These are phyloP conservation scores for Anas platyrhynchos DNA, from an alignment of 2,113 vertebrate species.

Conservation along the genomic window DNA sequence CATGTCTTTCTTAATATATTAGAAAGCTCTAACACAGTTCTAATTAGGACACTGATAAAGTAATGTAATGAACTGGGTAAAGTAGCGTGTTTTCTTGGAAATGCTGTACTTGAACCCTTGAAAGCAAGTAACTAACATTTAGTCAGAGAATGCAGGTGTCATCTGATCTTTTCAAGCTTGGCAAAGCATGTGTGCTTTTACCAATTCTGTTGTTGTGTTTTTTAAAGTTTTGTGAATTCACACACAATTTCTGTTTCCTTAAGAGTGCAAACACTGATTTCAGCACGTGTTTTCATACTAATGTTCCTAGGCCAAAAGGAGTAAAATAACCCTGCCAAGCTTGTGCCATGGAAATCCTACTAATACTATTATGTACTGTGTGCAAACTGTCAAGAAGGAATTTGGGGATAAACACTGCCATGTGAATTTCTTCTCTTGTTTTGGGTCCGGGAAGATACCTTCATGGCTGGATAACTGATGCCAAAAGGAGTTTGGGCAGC, in stretches of 20 bases:
- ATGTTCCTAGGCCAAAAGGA: not conserved
- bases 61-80: not conserved
- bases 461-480: not conserved
- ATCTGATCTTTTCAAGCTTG: not conserved
- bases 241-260: not conserved
- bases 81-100: not conserved
- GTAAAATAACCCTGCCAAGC: not conserved
- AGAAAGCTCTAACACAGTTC: not conserved
- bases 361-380: not conserved
- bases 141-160: not conserved
- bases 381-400: not conserved
- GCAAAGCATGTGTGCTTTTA: not conserved
- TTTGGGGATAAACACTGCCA: not conserved
- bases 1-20: not conserved
- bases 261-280: not conserved
- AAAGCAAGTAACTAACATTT: not conserved
- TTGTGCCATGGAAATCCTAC: not conserved
- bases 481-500: not conserved
- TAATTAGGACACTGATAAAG: not conserved
- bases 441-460: not conserved
- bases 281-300: not conserved
- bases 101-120: not conserved
- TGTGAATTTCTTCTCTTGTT: not conserved
- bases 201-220: not conserved
- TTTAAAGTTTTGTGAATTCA: not conserved